These are phyloP conservation scores for Sitta carolinensis DNA, from an alignment of 2,797 vertebrate species.

Conservation along the genomic window DNA sequence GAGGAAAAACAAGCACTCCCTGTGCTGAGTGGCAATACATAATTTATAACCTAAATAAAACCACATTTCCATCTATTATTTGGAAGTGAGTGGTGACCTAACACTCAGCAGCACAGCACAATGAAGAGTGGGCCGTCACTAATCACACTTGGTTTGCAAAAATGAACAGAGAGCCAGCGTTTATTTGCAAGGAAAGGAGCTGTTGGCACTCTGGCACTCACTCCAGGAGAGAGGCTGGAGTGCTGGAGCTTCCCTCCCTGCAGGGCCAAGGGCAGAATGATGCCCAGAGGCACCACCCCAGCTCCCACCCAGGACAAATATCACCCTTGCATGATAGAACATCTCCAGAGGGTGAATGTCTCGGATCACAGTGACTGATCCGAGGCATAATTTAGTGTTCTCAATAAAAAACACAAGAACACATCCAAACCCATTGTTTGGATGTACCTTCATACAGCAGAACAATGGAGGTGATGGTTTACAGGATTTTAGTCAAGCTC, in stretches of 20 bases:
- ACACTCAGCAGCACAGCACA: background rate
- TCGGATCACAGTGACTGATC: background rate
- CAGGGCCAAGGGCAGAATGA: background rate
- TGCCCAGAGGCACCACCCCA: background rate
- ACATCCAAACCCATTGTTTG: background rate
- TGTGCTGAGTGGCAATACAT: background rate
- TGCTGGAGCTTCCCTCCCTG: background rate
- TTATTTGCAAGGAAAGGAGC: background rate
- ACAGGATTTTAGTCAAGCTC: background rate
- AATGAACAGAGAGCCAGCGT: accelerated
- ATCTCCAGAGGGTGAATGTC: background rate
- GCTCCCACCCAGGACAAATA: background rate
- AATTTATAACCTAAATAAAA: background rate
- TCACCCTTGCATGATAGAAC: accelerated
- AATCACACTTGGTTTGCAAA: background rate
- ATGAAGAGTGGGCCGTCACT: background rate
- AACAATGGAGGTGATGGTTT: background rate
- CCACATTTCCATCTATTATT: background rate
- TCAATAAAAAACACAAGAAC: background rate
- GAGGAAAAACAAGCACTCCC: background rate
- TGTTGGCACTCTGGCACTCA: background rate
- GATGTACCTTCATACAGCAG: background rate
- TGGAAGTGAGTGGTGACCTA: background rate
- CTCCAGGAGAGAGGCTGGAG: accelerated
- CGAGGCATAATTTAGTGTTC: background rate